Evolutionary conservation across 2,113 vertebrate species (phyloP).

Genomic region (Uropsilus gracilis): DNA sequence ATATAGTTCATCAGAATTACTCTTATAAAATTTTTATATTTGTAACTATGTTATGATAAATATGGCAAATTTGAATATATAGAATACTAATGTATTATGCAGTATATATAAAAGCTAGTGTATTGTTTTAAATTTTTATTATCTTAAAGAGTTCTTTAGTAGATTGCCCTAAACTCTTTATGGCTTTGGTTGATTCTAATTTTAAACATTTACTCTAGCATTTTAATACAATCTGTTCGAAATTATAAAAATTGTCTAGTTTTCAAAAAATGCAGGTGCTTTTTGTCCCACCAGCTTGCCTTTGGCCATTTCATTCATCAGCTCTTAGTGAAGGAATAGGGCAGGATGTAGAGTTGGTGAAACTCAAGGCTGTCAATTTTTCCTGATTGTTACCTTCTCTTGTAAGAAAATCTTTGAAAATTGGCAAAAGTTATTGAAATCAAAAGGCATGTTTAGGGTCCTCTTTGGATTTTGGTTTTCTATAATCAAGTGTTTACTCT

Average conservation of each 20-base stretch:
- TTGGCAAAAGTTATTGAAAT: slow-evolving; percentile 42
- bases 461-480: slow-evolving; percentile 49
- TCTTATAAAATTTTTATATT: background rate
- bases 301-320: slow-evolving; percentile 8
- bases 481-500: slow-evolving; percentile 34
- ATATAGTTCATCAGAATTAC: slow-evolving; percentile 22
- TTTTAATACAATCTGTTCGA: slow-evolving; percentile 37
- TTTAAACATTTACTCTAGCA: slow-evolving; percentile 33
- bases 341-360: background rate
- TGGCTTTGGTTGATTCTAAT: slow-evolving; percentile 14
- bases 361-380: slow-evolving; percentile 39
- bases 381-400: slow-evolving; percentile 6
- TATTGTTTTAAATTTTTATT: slow-evolving; percentile 44
- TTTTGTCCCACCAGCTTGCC: background rate
- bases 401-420: background rate
- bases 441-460: slow-evolving; percentile 5
- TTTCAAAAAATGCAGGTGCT: background rate
- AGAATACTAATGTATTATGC: background rate
- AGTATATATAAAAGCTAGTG: background rate
- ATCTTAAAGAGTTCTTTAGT: background rate
- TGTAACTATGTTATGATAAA: slow-evolving; percentile 39
- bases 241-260: slow-evolving; percentile 33
- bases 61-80: background rate
- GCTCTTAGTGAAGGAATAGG: background rate
- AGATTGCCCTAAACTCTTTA: background rate